Evolutionary conservation across 2,113 vertebrate species (phyloP).

Genomic region (Hyaena hyaena): DNA sequence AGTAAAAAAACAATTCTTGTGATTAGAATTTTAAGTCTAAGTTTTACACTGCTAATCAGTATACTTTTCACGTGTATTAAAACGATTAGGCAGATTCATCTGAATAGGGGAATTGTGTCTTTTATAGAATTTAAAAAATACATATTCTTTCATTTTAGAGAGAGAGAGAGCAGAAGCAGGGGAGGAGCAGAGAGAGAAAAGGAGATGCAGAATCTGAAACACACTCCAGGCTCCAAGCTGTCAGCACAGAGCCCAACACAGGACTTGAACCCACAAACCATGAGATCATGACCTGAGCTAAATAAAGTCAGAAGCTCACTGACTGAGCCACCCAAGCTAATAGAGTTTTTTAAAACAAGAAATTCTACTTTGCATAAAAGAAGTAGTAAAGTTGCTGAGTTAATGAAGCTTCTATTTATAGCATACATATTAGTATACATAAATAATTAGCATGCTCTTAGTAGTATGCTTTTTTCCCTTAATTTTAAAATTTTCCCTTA

Average conservation of each 20-base stretch:
- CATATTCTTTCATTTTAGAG: too few relatives aligned
- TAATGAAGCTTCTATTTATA: background rate
- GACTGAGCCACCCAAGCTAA: too few relatives aligned
- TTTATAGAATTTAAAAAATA: background rate
- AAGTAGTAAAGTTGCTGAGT: slow-evolving; percentile 10
- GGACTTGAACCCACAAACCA: too few relatives aligned
- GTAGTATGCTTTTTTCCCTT: background rate
- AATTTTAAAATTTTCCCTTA: background rate
- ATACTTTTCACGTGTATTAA: background rate
- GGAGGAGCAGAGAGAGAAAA: too few relatives aligned
- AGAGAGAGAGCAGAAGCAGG: too few relatives aligned
- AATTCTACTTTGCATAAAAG: background rate
- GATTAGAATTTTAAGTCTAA: background rate
- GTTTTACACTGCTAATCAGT: background rate
- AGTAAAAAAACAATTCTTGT: background rate
- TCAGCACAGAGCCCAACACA: too few relatives aligned
- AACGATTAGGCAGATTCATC: background rate
- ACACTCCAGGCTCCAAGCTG: too few relatives aligned
- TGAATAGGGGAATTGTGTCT: background rate
- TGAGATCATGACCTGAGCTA: too few relatives aligned
- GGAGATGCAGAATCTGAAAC: too few relatives aligned
- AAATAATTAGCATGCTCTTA: slow-evolving; percentile 30
- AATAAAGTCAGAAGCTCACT: too few relatives aligned
- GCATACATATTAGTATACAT: background rate
- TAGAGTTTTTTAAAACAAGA: slow-evolving; percentile 8